These are phyloP conservation scores for Octomys mimax DNA, from an alignment of 2,797 vertebrate species.

Conservation along the genomic window DNA sequence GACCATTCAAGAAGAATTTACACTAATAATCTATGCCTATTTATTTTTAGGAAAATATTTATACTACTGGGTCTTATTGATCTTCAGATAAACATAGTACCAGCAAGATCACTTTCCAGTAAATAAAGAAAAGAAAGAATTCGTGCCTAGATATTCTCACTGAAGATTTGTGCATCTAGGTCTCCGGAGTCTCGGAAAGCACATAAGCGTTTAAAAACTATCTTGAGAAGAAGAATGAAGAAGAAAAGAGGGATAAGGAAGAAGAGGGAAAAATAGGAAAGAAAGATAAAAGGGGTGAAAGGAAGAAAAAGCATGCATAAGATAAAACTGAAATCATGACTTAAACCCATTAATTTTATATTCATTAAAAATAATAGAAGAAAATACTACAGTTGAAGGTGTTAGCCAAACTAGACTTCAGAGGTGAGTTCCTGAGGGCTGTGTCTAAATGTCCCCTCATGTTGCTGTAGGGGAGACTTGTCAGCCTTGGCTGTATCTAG, in stretches of 20 bases:
- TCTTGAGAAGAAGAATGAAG: neutral
- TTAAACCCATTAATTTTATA: neutral
- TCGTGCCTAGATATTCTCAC: neutral
- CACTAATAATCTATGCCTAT: neutral
- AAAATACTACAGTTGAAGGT: neutral
- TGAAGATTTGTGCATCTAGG: neutral
- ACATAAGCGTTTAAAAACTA: neutral
- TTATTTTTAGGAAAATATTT: neutral
- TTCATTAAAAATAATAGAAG: slow-evolving; percentile 1
- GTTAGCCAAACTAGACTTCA: neutral
- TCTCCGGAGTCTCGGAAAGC: neutral
- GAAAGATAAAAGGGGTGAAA: neutral
- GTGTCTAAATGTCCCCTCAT: neutral
- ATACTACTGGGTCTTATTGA: neutral
- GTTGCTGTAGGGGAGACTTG: neutral
- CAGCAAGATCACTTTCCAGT: neutral
- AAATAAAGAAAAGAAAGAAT: neutral
- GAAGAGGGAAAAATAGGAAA: neutral
- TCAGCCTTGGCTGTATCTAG: neutral
- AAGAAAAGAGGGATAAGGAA: neutral
- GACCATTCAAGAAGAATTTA: slow-evolving; percentile 25
- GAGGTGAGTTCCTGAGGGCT: neutral
- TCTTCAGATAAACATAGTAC: neutral
- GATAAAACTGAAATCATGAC: neutral
- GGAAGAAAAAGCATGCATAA: neutral